Conservation (phyloP, 2,113 vertebrate species). For the Apeltes quadracus region DNA sequence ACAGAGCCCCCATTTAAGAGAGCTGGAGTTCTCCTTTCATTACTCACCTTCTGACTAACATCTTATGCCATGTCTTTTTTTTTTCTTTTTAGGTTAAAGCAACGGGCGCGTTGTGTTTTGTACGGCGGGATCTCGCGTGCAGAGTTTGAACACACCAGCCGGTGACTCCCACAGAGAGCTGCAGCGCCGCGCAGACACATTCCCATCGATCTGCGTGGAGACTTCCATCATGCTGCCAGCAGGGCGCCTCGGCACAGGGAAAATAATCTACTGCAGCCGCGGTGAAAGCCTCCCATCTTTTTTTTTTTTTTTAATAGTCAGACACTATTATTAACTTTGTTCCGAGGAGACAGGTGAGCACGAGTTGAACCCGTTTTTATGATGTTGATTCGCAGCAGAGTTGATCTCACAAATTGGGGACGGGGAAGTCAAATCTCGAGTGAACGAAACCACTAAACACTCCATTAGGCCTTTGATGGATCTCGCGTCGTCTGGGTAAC, state of each 20-base stretch:
- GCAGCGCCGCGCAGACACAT: slow-evolving; percentile 57
- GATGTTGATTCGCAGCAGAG: slow-evolving; percentile 28
- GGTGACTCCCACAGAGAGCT: slow-evolving; percentile 53
- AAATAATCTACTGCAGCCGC: slow-evolving; percentile 61
- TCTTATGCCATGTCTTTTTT: background rate
- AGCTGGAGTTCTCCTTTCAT: background rate
- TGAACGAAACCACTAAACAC: slow-evolving; percentile 35
- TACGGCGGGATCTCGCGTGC: slow-evolving; percentile 21
- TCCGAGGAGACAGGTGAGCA: slow-evolving; percentile 1
- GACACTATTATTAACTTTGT: slow-evolving; percentile 34
- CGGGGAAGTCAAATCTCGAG: slow-evolving; percentile 32
- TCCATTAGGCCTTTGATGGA: slow-evolving; percentile 47
- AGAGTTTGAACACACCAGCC: slow-evolving; percentile 53
- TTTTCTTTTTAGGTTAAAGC: slow-evolving; percentile 5
- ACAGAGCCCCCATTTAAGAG: background rate
- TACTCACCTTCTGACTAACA: background rate
- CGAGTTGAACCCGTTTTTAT: background rate
- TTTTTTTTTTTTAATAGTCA: slow-evolving; percentile 46
- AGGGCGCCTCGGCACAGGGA: slow-evolving; percentile 55
- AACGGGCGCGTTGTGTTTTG: slow-evolving; percentile 3
- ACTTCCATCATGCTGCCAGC: slow-evolving; percentile 59
- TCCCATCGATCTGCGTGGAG: slow-evolving; percentile 69
- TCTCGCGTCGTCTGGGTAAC: background rate
- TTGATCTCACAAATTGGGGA: slow-evolving; percentile 27
- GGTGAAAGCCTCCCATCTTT: slow-evolving; percentile 43